These are phyloP conservation scores for Osmerus eperlanus DNA, from an alignment of 2,113 vertebrate species.

Conservation along the genomic window DNA sequence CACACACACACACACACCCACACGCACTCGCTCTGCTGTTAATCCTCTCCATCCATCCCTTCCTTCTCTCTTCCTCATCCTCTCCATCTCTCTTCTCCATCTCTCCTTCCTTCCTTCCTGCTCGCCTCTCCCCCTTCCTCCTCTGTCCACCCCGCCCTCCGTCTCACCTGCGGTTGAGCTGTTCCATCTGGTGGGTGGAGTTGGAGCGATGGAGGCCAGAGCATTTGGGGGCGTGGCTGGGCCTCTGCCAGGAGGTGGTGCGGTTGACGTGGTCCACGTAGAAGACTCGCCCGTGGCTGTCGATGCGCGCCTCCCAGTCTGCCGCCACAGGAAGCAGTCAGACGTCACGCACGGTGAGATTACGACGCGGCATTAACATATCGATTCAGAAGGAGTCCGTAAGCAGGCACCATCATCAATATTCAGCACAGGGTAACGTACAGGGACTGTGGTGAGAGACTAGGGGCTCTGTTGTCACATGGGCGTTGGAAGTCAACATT, in stretches of 20 bases:
- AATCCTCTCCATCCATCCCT: neutral
- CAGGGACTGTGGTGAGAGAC: too few species aligned
- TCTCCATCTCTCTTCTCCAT: neutral
- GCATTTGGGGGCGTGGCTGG: conserved; percentile 79
- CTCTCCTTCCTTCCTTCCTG: neutral
- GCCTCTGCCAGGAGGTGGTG: conserved; percentile 95
- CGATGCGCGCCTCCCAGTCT: conserved; percentile 98
- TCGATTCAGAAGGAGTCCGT: too few species aligned
- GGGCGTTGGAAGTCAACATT: too few species aligned
- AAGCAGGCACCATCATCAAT: too few species aligned
- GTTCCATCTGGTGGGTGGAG: conserved; percentile 97
- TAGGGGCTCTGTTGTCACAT: too few species aligned
- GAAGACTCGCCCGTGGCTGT: conserved; percentile 96
- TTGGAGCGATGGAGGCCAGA: conserved; percentile 83
- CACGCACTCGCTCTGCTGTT: neutral
- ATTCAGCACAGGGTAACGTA: too few species aligned
- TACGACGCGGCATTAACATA: neutral
- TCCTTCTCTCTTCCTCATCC: neutral
- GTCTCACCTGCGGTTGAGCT: conserved; percentile 89
- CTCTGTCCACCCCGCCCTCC: neutral
- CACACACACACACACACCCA: neutral
- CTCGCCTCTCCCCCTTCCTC: neutral
- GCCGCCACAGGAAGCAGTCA: conserved; percentile 36
- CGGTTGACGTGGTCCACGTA: conserved; percentile 96
- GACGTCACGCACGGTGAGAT: neutral